These are phyloP conservation scores for Mormyrus lacerda DNA, from an alignment of 2,113 vertebrate genomes.

Conservation along the genomic window DNA sequence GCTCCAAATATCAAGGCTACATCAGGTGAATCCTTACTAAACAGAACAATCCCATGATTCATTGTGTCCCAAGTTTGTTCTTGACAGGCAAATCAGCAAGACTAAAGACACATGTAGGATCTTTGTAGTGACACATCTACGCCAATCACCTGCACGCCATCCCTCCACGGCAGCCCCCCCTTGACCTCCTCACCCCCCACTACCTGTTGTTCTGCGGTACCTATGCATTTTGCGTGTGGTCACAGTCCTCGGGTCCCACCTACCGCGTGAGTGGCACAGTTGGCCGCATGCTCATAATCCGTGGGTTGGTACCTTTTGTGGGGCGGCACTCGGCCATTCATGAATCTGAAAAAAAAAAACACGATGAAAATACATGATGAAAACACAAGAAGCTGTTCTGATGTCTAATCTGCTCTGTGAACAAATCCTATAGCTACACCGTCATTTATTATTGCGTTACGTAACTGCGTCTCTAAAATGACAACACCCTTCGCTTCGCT, in stretches of 20 bases:
- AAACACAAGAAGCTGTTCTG: background rate
- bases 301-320: constrained; percentile 88
- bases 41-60: background rate
- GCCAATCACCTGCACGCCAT: background rate
- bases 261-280: constrained; percentile 89
- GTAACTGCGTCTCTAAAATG: background rate
- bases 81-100: background rate
- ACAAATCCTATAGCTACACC: background rate
- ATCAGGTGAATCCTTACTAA: background rate
- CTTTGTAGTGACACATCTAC: background rate
- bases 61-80: background rate
- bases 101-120: background rate
- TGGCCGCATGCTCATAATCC: constrained; percentile 84
- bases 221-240: background rate
- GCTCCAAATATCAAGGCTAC: background rate
- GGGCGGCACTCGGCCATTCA: constrained; percentile 83
- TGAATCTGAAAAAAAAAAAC: constrained; percentile 65
- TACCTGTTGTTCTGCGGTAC: background rate
- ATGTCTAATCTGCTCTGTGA: background rate
- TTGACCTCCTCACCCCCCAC: background rate
- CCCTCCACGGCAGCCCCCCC: background rate
- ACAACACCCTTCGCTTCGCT: background rate
- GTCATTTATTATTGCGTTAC: background rate
- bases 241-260: constrained; percentile 42
- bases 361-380: background rate